Evolutionary conservation across 1,140 invertebrate genomes (phyloP).

Genomic region (Globodera rostochiensis): DNA sequence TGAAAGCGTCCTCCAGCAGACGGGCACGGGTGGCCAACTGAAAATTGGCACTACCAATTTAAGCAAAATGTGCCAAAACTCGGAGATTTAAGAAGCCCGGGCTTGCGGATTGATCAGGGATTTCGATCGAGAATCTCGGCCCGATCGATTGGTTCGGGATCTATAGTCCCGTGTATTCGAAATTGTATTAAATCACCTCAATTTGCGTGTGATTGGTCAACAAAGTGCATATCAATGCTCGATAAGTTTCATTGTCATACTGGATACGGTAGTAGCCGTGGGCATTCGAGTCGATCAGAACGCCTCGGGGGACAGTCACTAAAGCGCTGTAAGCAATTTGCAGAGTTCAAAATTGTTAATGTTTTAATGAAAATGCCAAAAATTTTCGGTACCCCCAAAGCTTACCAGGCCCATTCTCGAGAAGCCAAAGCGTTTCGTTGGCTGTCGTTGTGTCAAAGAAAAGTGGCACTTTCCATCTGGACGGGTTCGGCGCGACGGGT

Average conservation of each 20-base stretch:
- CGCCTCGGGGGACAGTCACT: constrained; percentile 21
- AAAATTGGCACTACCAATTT: neutral
- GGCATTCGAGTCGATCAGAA: constrained; percentile 26
- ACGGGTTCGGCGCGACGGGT: constrained; percentile 3
- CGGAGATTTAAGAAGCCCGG: too few species aligned
- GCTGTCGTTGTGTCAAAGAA: constrained; percentile 9
- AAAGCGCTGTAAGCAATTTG: neutral
- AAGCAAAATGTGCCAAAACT: neutral
- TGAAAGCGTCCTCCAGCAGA: constrained; percentile 38
- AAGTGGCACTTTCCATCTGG: constrained; percentile 31
- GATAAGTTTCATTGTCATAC: constrained; percentile 30
- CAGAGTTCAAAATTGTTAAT: neutral
- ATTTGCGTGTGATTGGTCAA: constrained; percentile 20
- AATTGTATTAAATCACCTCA: neutral
- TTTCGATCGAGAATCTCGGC: too few species aligned
- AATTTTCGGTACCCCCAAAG: neutral
- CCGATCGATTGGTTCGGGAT: neutral
- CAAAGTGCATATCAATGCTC: constrained; percentile 26
- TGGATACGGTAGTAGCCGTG: constrained; percentile 36
- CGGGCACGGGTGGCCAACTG: constrained; percentile 32
- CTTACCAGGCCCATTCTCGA: constrained; percentile 14
- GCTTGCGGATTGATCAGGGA: too few species aligned
- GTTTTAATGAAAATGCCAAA: too few species aligned
- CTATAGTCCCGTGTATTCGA: neutral
- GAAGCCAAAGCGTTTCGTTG: neutral